A percentile compares a stretch with the other conserved stretches of the same genome.
Evolutionary conservation across 2,797 vertebrate species (phyloP).

Genomic region (Peromyscus melanophrys): DNA sequence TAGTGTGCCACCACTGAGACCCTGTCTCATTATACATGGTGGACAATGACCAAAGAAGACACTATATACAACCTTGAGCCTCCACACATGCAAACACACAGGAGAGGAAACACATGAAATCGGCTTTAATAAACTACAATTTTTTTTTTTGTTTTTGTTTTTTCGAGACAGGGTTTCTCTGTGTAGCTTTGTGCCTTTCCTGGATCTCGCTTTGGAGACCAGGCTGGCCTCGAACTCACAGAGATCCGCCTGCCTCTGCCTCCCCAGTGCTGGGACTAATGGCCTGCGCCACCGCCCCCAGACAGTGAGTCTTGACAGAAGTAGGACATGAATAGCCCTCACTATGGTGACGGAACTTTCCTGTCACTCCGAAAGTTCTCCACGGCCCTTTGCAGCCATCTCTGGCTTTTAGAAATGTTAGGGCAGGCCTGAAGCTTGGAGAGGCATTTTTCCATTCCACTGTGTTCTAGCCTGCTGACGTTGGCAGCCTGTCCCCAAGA

Average conservation of each 20-base stretch:
- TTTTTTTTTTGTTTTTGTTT: too few species aligned
- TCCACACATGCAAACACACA: neutral
- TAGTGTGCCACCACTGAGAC: neutral
- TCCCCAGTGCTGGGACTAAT: too few species aligned
- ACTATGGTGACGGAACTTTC: neutral
- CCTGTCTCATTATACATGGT: neutral
- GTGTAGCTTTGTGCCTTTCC: too few species aligned
- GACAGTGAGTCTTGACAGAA: neutral
- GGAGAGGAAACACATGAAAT: neutral
- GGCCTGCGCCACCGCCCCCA: too few species aligned
- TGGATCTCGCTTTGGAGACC: too few species aligned
- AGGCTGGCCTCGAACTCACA: too few species aligned
- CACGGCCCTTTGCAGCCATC: neutral
- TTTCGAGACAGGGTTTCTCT: too few species aligned
- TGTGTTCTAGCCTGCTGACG: fast-evolving
- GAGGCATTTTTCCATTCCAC: neutral
- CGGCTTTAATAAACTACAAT: neutral
- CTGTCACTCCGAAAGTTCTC: neutral
- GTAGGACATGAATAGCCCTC: too few species aligned
- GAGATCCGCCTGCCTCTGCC: too few species aligned
- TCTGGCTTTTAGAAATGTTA: neutral
- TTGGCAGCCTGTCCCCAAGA: neutral
- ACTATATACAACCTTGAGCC: neutral
- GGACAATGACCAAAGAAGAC: neutral
- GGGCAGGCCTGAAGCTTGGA: neutral